Conservation (phyloP, 2,113 vertebrate species). For the Gymnorhina tibicen region DNA sequence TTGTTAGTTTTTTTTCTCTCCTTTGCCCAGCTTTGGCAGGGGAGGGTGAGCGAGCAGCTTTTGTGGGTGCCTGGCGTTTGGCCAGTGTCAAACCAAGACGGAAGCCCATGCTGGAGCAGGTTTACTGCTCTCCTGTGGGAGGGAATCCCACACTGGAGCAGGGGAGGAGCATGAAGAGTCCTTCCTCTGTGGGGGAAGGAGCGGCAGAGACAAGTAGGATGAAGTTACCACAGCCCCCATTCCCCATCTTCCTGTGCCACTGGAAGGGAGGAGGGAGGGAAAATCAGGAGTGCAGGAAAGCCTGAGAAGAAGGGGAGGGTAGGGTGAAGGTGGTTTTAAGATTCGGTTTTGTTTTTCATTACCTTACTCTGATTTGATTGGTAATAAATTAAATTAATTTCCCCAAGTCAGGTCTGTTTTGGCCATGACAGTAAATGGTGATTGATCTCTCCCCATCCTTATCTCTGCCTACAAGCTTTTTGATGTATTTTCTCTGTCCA, state of each 20-base stretch:
- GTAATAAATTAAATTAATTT: not conserved
- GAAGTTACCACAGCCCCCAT: not conserved
- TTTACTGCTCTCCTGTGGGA: not conserved
- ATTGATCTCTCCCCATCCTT: not conserved
- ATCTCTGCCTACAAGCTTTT: fast-evolving
- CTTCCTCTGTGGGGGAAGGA: not conserved
- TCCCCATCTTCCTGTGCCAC: not conserved
- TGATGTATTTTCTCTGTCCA: not conserved
- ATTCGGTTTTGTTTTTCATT: not conserved
- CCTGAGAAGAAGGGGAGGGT: fast-evolving
- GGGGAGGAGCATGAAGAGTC: not conserved
- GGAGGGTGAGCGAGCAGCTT: not conserved
- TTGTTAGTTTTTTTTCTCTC: not conserved
- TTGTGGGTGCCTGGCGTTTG: not conserved
- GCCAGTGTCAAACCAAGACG: not conserved
- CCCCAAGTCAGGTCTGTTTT: not conserved
- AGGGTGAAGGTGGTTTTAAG: not conserved
- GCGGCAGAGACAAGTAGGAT: not conserved
- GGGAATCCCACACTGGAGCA: not conserved
- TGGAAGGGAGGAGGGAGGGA: too few relatives aligned
- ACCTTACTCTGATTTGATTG: not conserved
- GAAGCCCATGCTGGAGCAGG: not conserved
- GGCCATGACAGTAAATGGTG: not conserved
- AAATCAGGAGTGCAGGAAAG: not conserved
- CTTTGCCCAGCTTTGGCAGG: not conserved